These are phyloP conservation scores for Atethmia centrago DNA, from an alignment of 2,888 invertebrate species.

Conservation along the genomic window DNA sequence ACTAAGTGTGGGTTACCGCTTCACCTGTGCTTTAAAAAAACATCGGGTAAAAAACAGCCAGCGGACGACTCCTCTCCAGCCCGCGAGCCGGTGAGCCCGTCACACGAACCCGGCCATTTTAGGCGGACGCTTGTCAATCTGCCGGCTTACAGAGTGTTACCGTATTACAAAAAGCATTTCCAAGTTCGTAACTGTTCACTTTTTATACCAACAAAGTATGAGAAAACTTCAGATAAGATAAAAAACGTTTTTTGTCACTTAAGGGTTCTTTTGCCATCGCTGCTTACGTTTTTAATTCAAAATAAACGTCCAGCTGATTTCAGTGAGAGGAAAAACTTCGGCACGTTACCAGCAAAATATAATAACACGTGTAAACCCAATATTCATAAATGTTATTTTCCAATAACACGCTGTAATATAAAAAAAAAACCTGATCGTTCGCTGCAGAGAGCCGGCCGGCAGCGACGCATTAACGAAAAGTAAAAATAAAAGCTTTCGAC, in stretches of 20 bases:
- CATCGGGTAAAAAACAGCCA: conserved; percentile 77
- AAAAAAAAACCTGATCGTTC: conserved; percentile 60
- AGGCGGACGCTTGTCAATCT: conserved; percentile 76
- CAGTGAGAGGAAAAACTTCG: conserved; percentile 32
- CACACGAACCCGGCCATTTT: conserved; percentile 78
- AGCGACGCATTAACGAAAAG: conserved; percentile 71
- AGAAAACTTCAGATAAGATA: conserved; percentile 71
- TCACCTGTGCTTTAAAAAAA: conserved; percentile 89
- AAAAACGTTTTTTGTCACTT: conserved; percentile 61
- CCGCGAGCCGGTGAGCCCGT: conserved; percentile 63
- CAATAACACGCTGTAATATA: conserved; percentile 62
- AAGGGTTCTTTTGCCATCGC: conserved; percentile 49
- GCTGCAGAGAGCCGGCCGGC: conserved; percentile 57
- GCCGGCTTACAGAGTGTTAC: conserved; percentile 79
- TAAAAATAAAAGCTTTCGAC: conserved; percentile 78
- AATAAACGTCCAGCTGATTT: conserved; percentile 36
- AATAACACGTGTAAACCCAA: conserved; percentile 57
- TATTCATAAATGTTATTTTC: conserved; percentile 65
- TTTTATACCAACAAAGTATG: conserved; percentile 71
- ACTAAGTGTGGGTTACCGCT: conserved; percentile 88
- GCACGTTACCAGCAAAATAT: conserved; percentile 43
- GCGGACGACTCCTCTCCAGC: conserved; percentile 67
- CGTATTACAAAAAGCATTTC: conserved; percentile 77
- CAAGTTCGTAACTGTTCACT: conserved; percentile 73
- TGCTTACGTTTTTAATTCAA: conserved; percentile 47